Percentiles rank a stretch among this genome's conserved stretches.
Evolutionary conservation across 2,113 vertebrate species (phyloP).

Genomic region (Brachyhypopomus gauderio): DNA sequence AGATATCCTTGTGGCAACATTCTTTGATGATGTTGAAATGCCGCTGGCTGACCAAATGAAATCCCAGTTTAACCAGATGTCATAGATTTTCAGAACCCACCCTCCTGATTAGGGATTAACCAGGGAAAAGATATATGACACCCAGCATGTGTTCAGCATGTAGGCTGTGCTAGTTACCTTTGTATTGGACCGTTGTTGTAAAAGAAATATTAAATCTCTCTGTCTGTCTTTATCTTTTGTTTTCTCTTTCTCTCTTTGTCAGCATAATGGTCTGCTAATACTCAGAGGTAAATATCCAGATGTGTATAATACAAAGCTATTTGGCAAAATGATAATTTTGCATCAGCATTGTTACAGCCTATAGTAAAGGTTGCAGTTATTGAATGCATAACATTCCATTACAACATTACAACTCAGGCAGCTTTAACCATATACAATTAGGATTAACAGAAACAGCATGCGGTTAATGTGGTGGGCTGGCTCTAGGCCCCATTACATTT

Average conservation of each 20-base stretch:
- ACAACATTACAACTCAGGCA: background rate
- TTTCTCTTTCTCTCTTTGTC: background rate
- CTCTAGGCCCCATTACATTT: slow-evolving; percentile 22
- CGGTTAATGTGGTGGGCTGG: slow-evolving; percentile 1
- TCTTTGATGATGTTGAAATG: background rate
- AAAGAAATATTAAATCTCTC: background rate
- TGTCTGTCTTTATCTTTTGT: background rate
- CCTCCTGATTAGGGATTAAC: background rate
- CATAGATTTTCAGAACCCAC: background rate
- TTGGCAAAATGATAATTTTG: background rate
- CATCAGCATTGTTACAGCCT: background rate
- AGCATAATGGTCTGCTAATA: slow-evolving; percentile 1
- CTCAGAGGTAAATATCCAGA: background rate
- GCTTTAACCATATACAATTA: background rate
- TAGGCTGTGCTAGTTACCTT: background rate
- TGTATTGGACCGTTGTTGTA: background rate
- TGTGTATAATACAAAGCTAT: background rate
- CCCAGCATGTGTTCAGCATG: background rate
- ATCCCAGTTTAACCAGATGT: background rate
- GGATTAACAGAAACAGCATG: slow-evolving; percentile 11
- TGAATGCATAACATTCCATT: slow-evolving; percentile 5
- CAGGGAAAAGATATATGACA: slow-evolving; percentile 17
- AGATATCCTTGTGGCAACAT: slow-evolving; percentile 36
- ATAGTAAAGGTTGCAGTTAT: background rate
- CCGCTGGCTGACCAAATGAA: background rate